Percentiles rank a stretch among this genome's conserved stretches.
Conservation (phyloP, 2,888 invertebrate genomes). For the Geotrupes spiniger region DNA sequence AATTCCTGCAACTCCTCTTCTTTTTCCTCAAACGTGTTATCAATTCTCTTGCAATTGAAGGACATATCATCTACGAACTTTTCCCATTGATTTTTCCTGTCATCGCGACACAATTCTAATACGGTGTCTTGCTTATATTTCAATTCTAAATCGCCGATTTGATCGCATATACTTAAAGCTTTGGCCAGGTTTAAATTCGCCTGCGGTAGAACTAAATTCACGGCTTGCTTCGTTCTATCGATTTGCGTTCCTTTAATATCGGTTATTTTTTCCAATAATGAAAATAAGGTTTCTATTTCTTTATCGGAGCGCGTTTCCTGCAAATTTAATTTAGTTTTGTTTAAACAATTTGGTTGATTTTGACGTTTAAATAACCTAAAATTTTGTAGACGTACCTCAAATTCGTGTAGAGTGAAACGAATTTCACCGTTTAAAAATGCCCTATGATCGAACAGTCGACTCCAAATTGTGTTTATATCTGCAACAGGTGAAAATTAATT, state of each 20-base stretch:
- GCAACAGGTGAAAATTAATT: constrained; percentile 34
- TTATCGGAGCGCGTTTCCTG: constrained; percentile 75
- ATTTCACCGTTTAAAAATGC: constrained; percentile 86
- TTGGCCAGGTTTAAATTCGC: constrained; percentile 65
- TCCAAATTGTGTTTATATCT: constrained; percentile 83
- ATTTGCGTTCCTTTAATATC: constrained; percentile 75
- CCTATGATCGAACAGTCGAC: constrained; percentile 81
- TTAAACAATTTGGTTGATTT: not conserved
- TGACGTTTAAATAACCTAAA: not conserved
- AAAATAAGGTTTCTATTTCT: constrained; percentile 77
- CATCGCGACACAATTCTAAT: constrained; percentile 52
- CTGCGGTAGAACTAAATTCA: constrained; percentile 60
- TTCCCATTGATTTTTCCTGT: constrained; percentile 65
- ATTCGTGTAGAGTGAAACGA: constrained; percentile 76
- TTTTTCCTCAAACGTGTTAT: constrained; percentile 74
- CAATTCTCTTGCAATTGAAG: constrained; percentile 71
- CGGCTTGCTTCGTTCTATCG: constrained; percentile 63
- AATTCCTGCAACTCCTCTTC: constrained; percentile 73
- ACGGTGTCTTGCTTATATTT: constrained; percentile 54
- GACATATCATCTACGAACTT: constrained; percentile 77
- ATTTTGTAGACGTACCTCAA: constrained; percentile 72
- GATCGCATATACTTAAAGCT: constrained; percentile 61
- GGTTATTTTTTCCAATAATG: constrained; percentile 71
- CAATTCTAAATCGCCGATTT: constrained; percentile 60
- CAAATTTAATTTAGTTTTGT: constrained; percentile 13